Base-by-base conservation (phyloP, 2,113 vertebrate genomes). In the Nesospiza acunhae region DNA sequence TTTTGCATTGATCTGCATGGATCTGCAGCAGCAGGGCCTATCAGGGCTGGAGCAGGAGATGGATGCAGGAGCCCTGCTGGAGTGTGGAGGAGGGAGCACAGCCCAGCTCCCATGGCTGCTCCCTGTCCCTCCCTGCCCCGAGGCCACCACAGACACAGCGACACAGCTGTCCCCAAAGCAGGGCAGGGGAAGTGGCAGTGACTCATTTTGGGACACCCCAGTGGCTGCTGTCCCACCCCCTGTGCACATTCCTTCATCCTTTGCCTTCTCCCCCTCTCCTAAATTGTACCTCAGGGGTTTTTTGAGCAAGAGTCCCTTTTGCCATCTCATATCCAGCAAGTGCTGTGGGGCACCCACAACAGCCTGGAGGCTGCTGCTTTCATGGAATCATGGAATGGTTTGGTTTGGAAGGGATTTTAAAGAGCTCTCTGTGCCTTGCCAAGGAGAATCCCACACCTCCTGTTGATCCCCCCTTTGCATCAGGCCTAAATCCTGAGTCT, bases 1-100 rank as follows among this genome's bases (percentile, higher is more conserved):
- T 98, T 98, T 98, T 98, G 96, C 98, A 98, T 98, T 81, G 97
- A 98, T 97, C 96, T 42, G 58, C 96, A 97, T 93, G 94, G 97
- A 97, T 98, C 97, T 63, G 96, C 95, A 83, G 92, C 96, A 96
- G 80, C 96, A 94, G 82, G 84, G 53, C 97, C 88, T 97, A 96
- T 95, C 90, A 75, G 8, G 62, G 84, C 31, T 60, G 69, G 39
- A 94, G 96, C 80, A 79, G 52, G 93, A 96, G 95, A 96, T 96
- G 94, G 95, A 97, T 69, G 93, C 53, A 6, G 16, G 88, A 86
- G 87, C 67, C 81, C 83, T 47, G 92, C 89, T 53, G 50, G 15
- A 63, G 88, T 3, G 53, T 14, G 77, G 90, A 95, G 87, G 87
- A 69, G 95, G 94, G 75, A 96, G 87, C 7, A 0, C 56, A 59